These are phyloP conservation scores for Mus minutoides DNA, from an alignment of 2,797 vertebrate species.

Conservation along the genomic window DNA sequence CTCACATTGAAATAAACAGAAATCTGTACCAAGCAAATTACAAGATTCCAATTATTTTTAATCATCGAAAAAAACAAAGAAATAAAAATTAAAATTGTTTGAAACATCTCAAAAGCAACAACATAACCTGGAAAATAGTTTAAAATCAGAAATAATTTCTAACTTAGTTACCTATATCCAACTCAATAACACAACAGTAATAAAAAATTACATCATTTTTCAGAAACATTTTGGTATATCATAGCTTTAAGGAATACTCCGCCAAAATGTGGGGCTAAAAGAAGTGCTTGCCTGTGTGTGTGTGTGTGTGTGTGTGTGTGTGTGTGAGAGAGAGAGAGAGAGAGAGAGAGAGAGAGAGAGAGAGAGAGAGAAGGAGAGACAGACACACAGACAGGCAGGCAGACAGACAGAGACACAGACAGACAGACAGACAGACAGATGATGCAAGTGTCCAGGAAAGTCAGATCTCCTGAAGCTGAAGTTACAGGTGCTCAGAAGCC, in stretches of 20 bases:
- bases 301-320: neutral
- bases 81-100: neutral
- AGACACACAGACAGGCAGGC: no score
- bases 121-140: neutral
- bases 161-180: neutral
- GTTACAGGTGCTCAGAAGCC: neutral
- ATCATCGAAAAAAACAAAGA: neutral
- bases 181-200: neutral
- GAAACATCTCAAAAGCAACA: neutral
- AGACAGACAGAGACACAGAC: no score
- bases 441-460: neutral
- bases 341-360: no score
- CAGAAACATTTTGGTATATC: neutral
- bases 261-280: neutral
- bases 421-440: no score
- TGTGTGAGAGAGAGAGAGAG: no score
- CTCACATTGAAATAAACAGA: neutral
- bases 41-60: neutral
- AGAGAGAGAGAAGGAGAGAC: no score
- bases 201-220: neutral
- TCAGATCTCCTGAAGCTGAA: neutral
- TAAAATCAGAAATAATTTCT: neutral
- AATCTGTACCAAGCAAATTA: neutral
- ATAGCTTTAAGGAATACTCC: neutral
- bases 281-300: no score